Base-by-base conservation (phyloP, 2,113 vertebrate genomes). In the Dromas ardeola region DNA sequence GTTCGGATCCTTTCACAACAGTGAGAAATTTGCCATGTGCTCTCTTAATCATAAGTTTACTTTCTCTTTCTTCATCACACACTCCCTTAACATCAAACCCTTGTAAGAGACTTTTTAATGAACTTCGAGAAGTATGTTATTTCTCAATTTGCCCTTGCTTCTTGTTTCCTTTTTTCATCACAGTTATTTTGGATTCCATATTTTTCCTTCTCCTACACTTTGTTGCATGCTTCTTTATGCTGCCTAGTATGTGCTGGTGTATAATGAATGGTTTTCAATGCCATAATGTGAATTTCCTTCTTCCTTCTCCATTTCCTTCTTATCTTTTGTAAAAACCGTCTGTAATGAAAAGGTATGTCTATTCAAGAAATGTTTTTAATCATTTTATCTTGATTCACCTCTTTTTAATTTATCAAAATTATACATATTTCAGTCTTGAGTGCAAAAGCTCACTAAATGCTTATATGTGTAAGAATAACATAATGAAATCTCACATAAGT, bases 321-420 rank as follows among this genome's bases (percentile, higher is more conserved):
- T 61, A 55, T n/a, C 1, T 52, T 63, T 29, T 77, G 7, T 42
- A 47, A 49, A 90, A 87, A 69, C 3, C 59, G 8, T 40, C 40
- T 55, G 2, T 65, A 50, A 23, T 38, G 42, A 70, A 70, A 84
- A 88, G 2, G 1, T n/a, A 4, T 36, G 49, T n/a, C 3, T 62
- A 38, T 47, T 73, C 40, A 88, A 70, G 1, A 55, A 7, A 25
- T 25, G 6, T 29, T 72, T 43, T 2, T 4, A 38, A 55, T n/a
- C 3, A n/a, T 49, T 3, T 0, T 29, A 18, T 49, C 11, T 81
- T 42, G 1, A 50, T 72, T 94, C 42, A 18, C 2, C 3, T 26
- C 11, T 63, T 73, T 61, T 61, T 47, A 36, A 50, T 67, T 69
- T 52, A 61, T 9, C 3, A 45, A 34, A 26, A 50, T 42, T 32